Evolutionary conservation across 37 sponge, comb jelly and placozoan genomes (phyloP).

Genomic region (Bolinopsis microptera): DNA sequence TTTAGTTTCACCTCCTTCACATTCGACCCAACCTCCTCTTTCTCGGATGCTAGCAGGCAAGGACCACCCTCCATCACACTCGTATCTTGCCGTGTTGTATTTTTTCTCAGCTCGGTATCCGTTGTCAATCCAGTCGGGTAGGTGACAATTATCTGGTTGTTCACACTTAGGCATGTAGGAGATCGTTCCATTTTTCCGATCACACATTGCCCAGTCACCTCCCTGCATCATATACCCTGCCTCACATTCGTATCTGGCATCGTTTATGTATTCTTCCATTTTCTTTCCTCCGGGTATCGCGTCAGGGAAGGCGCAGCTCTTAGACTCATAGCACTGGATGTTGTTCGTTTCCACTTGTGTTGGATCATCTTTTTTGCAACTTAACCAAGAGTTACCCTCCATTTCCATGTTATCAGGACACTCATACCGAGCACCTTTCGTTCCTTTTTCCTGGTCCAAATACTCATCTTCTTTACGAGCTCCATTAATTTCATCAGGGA

Average conservation of each 20-base stretch:
- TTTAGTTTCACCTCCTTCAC: neutral
- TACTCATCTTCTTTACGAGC: neutral
- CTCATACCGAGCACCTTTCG: neutral
- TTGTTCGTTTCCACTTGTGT: neutral
- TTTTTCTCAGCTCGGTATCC: neutral
- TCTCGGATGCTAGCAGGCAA: neutral
- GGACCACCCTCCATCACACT: neutral
- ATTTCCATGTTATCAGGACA: neutral
- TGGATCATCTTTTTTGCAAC: neutral
- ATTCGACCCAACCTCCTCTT: neutral
- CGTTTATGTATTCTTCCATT: neutral
- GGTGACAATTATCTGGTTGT: neutral
- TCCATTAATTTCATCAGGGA: conserved; percentile 4
- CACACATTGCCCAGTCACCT: neutral
- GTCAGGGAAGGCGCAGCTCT: neutral
- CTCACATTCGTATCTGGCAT: neutral
- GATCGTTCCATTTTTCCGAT: neutral
- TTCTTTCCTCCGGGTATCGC: neutral
- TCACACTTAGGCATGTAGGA: neutral
- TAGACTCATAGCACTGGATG: neutral
- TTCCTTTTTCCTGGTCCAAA: neutral
- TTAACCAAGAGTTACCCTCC: neutral
- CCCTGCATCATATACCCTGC: neutral
- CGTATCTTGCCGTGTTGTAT: neutral
- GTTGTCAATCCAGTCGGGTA: neutral